Conservation (phyloP, 2,113 vertebrate genomes). For the Cavia aperea region DNA sequence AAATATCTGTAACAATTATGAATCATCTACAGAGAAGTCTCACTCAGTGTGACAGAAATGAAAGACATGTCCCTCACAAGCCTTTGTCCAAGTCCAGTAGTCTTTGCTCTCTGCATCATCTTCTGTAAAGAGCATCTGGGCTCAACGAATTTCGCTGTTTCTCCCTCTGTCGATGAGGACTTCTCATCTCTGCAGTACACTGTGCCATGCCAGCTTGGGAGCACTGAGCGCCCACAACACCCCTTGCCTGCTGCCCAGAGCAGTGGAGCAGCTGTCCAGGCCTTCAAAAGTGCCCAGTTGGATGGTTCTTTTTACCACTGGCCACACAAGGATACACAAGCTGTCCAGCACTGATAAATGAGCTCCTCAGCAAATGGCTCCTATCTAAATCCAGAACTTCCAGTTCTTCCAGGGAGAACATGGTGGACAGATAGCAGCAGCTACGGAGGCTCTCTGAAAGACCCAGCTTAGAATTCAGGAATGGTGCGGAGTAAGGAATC, state of each 20-base stretch:
- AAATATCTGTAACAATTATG: neutral
- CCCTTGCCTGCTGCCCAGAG: neutral
- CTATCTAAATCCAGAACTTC: neutral
- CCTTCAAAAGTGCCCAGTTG: too few species aligned
- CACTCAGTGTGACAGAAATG: neutral
- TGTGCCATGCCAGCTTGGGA: neutral
- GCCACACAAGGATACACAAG: too few species aligned
- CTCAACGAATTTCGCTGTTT: neutral
- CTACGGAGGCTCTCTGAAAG: too few species aligned
- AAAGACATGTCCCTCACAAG: neutral
- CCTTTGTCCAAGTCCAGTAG: neutral
- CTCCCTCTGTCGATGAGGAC: too few species aligned
- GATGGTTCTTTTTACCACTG: neutral
- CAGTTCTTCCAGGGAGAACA: too few species aligned
- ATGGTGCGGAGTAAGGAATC: too few species aligned
- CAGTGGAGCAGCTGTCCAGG: neutral
- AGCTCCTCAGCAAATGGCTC: neutral
- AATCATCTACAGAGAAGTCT: neutral
- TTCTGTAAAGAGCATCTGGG: neutral
- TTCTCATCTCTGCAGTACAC: neutral
- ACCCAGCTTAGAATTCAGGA: too few species aligned
- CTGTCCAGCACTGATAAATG: rapidly evolving
- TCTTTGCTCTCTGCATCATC: neutral
- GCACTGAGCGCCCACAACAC: neutral
- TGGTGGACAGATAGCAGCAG: too few species aligned